phyloP scores from a whole-genome alignment of 2,797 vertebrate species.

The Xenopus petersii region DNA sequence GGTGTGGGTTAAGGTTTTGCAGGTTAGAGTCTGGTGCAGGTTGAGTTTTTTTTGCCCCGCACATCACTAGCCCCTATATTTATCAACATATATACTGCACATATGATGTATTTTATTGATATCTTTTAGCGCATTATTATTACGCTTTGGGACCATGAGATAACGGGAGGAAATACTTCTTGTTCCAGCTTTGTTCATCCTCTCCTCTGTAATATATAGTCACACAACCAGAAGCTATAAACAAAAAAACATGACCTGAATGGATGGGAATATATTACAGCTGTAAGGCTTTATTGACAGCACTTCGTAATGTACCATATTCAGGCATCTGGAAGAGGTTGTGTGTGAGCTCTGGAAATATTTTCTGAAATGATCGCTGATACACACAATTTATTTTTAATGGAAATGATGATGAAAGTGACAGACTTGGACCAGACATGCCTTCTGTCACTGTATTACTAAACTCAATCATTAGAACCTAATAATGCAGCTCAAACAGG shows the following conservation, averaged over 20 bases:
- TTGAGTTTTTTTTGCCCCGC: too few species aligned
- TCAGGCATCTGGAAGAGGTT: constrained; percentile 34
- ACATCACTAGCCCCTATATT: too few species aligned
- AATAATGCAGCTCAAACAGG: constrained; percentile 36
- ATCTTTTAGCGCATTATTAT: too few species aligned
- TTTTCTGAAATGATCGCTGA: constrained; percentile 29
- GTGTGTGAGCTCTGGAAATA: constrained; percentile 19
- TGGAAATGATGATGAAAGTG: constrained; percentile 43
- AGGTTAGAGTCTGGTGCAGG: too few species aligned
- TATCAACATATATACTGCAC: too few species aligned
- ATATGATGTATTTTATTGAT: too few species aligned
- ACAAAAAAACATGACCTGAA: background rate
- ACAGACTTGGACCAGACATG: constrained; percentile 40
- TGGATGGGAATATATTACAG: background rate
- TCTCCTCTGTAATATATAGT: too few species aligned
- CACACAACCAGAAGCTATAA: too few species aligned
- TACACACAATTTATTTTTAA: constrained; percentile 45
- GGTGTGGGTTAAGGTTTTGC: too few species aligned
- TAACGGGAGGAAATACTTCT: too few species aligned
- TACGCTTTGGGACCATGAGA: too few species aligned
- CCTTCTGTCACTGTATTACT: constrained; percentile 41
- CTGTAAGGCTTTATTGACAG: background rate
- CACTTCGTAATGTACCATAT: background rate
- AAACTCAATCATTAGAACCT: constrained; percentile 39
- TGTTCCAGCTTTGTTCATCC: too few species aligned